phyloP scores from a whole-genome alignment of 1,140 invertebrate species.

The Agrypnia vestita region DNA sequence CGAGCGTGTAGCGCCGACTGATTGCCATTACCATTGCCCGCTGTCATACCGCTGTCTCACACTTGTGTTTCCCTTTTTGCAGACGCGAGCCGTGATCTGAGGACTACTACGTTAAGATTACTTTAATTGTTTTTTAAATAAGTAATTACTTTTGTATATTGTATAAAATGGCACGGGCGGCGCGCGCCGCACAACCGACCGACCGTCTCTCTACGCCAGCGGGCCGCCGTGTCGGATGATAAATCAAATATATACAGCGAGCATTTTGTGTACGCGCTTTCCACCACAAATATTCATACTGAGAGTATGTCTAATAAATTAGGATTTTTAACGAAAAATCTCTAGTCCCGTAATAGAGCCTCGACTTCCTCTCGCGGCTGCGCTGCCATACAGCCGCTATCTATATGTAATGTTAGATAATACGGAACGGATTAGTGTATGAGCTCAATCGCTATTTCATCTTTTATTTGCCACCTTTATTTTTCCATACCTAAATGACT shows the following conservation, averaged over 20 bases:
- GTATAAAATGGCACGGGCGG: slow-evolving; percentile 72
- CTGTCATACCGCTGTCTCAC: slow-evolving; percentile 1
- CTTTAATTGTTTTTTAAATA: slow-evolving; percentile 70
- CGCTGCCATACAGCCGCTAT: neutral
- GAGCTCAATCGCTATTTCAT: slow-evolving; percentile 49
- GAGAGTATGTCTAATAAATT: slow-evolving; percentile 56
- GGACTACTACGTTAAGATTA: slow-evolving; percentile 73
- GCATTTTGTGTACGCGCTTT: slow-evolving; percentile 58
- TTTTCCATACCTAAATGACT: slow-evolving; percentile 41
- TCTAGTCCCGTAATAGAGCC: slow-evolving; percentile 55
- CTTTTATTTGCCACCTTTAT: slow-evolving; percentile 48
- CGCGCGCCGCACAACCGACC: slow-evolving; percentile 40
- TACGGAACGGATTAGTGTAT: slow-evolving; percentile 46
- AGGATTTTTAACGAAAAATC: slow-evolving; percentile 60
- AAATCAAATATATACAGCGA: slow-evolving; percentile 46
- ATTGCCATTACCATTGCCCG: neutral
- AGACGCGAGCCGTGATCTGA: slow-evolving; percentile 73
- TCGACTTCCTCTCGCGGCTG: slow-evolving; percentile 43
- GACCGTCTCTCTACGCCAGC: slow-evolving; percentile 47
- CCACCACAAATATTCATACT: slow-evolving; percentile 56
- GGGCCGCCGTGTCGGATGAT: slow-evolving; percentile 29
- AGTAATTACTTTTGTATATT: slow-evolving; percentile 76
- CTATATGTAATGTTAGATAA: slow-evolving; percentile 41
- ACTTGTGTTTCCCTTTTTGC: slow-evolving; percentile 14
- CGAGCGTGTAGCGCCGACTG: too few species aligned